These are phyloP conservation scores for Leptosomus discolor DNA, from an alignment of 2,113 vertebrate species.

Conservation along the genomic window DNA sequence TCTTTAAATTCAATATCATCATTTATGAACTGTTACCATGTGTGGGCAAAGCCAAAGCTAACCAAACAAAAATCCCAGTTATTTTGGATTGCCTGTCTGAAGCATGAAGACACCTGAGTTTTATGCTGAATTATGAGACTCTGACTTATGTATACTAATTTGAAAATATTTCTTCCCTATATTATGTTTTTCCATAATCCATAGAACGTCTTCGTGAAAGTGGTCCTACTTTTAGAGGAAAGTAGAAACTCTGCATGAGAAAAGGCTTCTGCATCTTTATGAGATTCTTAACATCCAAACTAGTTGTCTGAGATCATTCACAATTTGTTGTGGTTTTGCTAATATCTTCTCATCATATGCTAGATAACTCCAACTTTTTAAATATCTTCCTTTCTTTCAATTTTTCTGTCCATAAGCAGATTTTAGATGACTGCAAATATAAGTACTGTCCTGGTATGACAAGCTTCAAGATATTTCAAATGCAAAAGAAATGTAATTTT, in stretches of 20 bases:
- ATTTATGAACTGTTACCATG: neutral
- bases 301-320: neutral
- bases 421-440: neutral
- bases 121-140: neutral
- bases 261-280: neutral
- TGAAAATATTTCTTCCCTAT: neutral
- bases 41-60: rapidly evolving
- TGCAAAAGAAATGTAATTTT: neutral
- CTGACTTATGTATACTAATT: neutral
- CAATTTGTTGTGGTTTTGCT: neutral
- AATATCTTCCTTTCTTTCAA: neutral
- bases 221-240: neutral
- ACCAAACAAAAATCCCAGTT: rapidly evolving
- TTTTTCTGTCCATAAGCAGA: neutral
- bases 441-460: neutral
- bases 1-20: neutral
- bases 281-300: neutral
- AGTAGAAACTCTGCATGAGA: neutral
- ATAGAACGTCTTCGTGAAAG: neutral
- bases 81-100: neutral
- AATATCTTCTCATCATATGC: neutral
- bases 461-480: neutral
- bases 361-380: neutral
- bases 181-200: neutral
- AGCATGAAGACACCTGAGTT: neutral